These are phyloP conservation scores for Campoletis raptor DNA, from an alignment of 2,888 invertebrate species.

Conservation along the genomic window DNA sequence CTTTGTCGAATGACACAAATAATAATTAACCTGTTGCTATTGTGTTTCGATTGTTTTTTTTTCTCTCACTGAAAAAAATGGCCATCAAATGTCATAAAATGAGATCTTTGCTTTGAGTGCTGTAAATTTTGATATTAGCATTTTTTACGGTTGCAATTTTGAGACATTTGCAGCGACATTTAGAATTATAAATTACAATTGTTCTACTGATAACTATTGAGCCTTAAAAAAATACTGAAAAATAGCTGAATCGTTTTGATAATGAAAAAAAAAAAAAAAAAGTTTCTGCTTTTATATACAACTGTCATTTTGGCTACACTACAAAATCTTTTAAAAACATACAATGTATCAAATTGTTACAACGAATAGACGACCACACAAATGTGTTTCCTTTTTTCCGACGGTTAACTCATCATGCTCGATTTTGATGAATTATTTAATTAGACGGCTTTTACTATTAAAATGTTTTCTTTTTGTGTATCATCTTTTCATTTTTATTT, in stretches of 20 bases:
- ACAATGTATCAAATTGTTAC: neutral
- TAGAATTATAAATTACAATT: neutral
- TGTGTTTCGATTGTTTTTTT: neutral
- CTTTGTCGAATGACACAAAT: constrained; percentile 1
- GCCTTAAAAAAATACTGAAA: neutral
- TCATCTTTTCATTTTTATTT: neutral
- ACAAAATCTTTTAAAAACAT: neutral
- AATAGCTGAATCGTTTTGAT: neutral
- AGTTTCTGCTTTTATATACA: neutral
- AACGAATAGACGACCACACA: neutral
- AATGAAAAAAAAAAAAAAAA: neutral
- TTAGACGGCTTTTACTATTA: neutral
- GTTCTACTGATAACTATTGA: neutral
- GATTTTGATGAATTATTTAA: neutral
- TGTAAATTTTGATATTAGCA: neutral
- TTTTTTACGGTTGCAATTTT: neutral
- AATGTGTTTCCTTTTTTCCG: neutral
- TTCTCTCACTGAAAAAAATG: neutral
- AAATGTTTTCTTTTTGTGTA: neutral
- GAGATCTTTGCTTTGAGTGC: neutral
- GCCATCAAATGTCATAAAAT: neutral
- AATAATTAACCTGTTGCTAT: neutral
- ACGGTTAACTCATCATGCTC: neutral
- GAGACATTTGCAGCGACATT: neutral
- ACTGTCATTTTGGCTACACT: neutral